Conservation (phyloP, 2,888 invertebrate genomes). For the Dasysyrphus tricinctus region DNA sequence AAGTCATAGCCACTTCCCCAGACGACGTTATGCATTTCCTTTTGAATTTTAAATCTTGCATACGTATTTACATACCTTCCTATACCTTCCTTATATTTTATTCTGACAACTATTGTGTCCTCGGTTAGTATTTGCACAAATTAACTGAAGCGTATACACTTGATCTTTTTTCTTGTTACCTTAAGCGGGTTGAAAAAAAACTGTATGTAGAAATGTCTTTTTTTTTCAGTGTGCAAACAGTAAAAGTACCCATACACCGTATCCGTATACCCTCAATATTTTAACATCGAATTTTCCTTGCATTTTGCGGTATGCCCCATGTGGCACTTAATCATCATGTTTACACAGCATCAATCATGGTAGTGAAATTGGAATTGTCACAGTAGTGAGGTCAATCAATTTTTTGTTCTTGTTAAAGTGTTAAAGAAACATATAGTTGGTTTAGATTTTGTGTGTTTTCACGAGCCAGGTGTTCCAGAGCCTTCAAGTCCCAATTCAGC, state of each 20-base stretch:
- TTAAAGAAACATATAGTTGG: not conserved
- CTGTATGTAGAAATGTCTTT: constrained; percentile 10
- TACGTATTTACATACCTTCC: not conserved
- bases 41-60: constrained; percentile 35
- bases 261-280: constrained; percentile 3
- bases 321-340: constrained; percentile 40
- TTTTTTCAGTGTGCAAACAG: constrained; percentile 58
- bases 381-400: constrained; percentile 45
- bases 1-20: constrained; percentile 22
- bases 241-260: not conserved
- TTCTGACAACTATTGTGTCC: constrained; percentile 41
- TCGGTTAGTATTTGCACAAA: constrained; percentile 68
- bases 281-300: constrained; percentile 41
- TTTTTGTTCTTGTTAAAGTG: not conserved
- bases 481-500: not conserved
- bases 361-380: constrained; percentile 8
- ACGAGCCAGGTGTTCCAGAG: not conserved
- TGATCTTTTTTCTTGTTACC: constrained; percentile 66
- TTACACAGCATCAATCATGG: constrained; percentile 37
- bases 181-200: constrained; percentile 19
- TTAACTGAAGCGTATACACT: constrained; percentile 73
- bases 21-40: constrained; percentile 32
- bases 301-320: constrained; percentile 46
- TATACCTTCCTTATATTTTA: not conserved
- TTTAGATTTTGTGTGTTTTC: not conserved